phyloP scores from a whole-genome alignment of 2,113 vertebrate species.

The Struthidea cinerea region DNA sequence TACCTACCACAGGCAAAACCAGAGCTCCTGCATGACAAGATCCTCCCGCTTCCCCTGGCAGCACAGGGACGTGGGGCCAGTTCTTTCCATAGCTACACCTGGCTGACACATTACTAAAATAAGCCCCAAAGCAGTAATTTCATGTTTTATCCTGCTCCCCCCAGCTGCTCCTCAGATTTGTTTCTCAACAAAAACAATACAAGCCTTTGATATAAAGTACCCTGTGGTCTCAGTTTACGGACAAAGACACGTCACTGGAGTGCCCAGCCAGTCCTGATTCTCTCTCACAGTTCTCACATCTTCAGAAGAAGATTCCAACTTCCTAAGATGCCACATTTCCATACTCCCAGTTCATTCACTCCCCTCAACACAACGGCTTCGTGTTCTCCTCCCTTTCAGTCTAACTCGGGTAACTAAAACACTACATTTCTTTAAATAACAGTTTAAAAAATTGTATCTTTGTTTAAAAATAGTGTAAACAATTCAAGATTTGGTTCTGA shows the following conservation, averaged over 20 bases:
- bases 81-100: rapidly evolving
- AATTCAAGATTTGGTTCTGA: constrained; percentile 32
- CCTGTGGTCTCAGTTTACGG: background rate
- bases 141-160: background rate
- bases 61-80: background rate
- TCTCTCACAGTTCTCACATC: background rate
- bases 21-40: background rate
- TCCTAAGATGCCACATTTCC: background rate
- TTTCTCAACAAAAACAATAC: background rate
- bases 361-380: background rate
- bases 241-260: background rate
- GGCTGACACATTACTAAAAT: background rate
- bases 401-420: background rate
- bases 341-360: background rate
- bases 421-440: background rate
- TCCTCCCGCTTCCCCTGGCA: background rate
- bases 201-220: background rate
- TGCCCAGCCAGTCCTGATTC: background rate
- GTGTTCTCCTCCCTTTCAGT: background rate
- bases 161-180: background rate
- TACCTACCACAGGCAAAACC: background rate
- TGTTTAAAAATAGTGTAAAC: constrained; percentile 39
- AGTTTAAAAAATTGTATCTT: background rate
- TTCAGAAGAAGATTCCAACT: background rate
- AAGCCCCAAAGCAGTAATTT: background rate